Conservation (phyloP, 35 echinoderm and acorn worm species). For the Apostichopus japonicus region DNA sequence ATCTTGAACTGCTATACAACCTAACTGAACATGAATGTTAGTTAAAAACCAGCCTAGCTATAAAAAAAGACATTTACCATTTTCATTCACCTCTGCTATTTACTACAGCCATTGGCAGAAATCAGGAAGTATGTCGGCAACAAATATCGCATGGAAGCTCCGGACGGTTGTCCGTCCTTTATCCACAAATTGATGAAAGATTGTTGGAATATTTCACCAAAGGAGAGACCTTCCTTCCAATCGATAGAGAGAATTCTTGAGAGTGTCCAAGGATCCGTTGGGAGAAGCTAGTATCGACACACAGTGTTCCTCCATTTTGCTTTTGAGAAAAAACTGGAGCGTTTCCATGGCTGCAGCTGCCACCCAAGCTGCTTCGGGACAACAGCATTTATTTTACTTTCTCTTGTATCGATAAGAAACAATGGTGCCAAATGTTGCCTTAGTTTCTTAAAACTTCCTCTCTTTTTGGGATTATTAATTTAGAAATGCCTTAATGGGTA, state of each 20-base stretch:
- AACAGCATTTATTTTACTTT: background rate
- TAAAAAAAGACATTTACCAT: no score
- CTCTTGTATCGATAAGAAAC: background rate
- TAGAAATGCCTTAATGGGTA: no score
- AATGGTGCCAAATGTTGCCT: constrained; percentile 29
- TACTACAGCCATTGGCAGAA: constrained; percentile 35
- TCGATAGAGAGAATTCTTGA: constrained; percentile 11
- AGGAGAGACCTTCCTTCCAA: constrained; percentile 30
- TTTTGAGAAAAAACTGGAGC: background rate
- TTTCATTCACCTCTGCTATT: background rate
- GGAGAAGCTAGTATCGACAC: constrained; percentile 15
- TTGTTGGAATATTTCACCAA: constrained; percentile 35
- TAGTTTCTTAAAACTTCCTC: background rate
- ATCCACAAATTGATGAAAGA: constrained; percentile 38
- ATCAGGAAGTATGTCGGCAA: constrained; percentile 41
- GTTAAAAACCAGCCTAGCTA: no score
- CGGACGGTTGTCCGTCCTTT: constrained; percentile 26
- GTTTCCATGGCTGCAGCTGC: background rate
- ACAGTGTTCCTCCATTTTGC: background rate
- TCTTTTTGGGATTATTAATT: background rate
- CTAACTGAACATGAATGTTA: no score
- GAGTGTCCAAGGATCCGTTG: constrained; percentile 17
- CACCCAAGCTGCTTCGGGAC: background rate
- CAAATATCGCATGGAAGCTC: constrained; percentile 49
- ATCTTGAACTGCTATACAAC: no score